Percentiles rank a stretch among this genome's conserved stretches.
Evolutionary conservation across 92 coral and sea anemone species (phyloP).

Genomic region (Umimayanthus kanabou): DNA sequence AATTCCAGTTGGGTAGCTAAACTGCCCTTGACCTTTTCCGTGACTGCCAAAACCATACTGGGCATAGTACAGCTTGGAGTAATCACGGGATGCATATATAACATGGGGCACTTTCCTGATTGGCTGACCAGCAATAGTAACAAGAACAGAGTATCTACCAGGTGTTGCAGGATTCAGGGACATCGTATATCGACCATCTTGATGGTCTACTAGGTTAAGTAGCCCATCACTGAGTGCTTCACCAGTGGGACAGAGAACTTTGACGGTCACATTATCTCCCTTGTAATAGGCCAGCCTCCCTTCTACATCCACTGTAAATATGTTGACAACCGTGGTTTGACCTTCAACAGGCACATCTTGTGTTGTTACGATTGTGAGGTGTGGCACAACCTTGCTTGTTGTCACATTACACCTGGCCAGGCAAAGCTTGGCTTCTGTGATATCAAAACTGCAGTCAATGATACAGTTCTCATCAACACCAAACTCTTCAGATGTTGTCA

Average conservation of each 20-base stretch:
- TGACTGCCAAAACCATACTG: conserved; percentile 44
- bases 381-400: conserved; percentile 45
- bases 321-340: conserved; percentile 7
- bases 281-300: conserved; percentile 35
- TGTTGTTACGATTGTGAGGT: conserved; percentile 37
- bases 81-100: conserved; percentile 48
- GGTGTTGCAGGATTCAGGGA: conserved; percentile 36
- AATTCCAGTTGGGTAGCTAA: conserved; percentile 42
- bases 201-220: background rate
- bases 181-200: conserved; percentile 38
- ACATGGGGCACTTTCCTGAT: conserved; percentile 20
- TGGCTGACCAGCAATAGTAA: conserved; percentile 27
- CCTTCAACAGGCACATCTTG: conserved; percentile 34
- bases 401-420: conserved; percentile 14
- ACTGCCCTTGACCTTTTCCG: conserved; percentile 51
- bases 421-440: conserved; percentile 43
- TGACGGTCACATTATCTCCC: conserved; percentile 36
- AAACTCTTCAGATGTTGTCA: conserved; percentile 23
- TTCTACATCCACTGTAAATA: conserved; percentile 32
- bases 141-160: conserved; percentile 40
- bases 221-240: background rate
- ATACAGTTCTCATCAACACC: conserved; percentile 43
- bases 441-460: conserved; percentile 52
- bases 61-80: conserved; percentile 41
- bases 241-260: conserved; percentile 32